Base-by-base conservation (phyloP, 1,140 invertebrate species). In the Sitophilus oryzae region DNA sequence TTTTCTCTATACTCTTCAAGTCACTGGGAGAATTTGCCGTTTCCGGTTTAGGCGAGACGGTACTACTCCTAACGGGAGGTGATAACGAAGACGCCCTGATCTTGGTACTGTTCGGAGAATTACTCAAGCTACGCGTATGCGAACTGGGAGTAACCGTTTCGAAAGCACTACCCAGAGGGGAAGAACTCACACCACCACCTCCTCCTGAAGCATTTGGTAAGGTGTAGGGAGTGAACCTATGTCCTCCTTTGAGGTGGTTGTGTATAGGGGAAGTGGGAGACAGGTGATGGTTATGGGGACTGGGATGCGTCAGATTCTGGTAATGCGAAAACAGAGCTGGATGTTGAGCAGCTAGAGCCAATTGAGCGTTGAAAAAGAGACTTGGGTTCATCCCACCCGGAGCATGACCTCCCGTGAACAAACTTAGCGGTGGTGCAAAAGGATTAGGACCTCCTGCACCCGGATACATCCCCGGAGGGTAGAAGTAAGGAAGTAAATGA, bases 1-100 rank as follows among this genome's bases (percentile, higher is more conserved):
- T 96, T 69, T 93, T 93, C 73, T 96, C 92, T 73, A 96, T 96
- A 72, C 85, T 93, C 74, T 94, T 94, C 51, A 96, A 79, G 73
- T 95, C 91, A 64, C 82, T 82, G 52, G 84, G 77, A 58, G 68
- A 73, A 20, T 63, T 53, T 23, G 73, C 69, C 22, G 69, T 55
- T 48, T 67, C 68, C 20, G 71, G 63, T 56, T 70, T 70, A 15
- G 70, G 70, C 14, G 66, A 69, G 22, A 65, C 57, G 67, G 76
- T 69, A 60, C 66, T 73, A 59, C 66, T 68, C 67, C 72, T 74
- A 65, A 71, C 74, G 53, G 77, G 72, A 49, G 78, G 66, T 58
- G 78, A 77, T 67, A 68, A 73, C 51, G 72, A 79, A 61, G 69
- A 77, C 59, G 66, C 73, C 64, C 73, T 63, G 60, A 60, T 55